Evolutionary conservation across 2,888 invertebrate species (phyloP).

Genomic region (Heliothis peltigera): DNA sequence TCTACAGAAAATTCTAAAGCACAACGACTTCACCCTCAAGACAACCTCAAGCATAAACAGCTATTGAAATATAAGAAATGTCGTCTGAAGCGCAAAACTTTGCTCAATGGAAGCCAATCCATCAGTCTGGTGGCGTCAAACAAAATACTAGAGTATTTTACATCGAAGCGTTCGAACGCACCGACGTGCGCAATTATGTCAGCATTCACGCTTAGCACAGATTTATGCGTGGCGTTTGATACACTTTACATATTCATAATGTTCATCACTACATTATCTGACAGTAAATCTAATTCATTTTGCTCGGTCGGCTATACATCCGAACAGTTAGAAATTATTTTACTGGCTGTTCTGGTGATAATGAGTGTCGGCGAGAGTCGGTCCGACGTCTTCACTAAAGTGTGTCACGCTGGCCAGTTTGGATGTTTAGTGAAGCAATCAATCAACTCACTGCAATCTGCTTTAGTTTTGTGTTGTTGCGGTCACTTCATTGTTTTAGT

Average conservation of each 20-base stretch:
- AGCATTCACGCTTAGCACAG: neutral
- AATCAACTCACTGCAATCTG: slow-evolving; percentile 31
- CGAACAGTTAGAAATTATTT: slow-evolving; percentile 3
- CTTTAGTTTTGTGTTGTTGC: slow-evolving; percentile 16
- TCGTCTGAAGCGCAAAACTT: slow-evolving; percentile 18
- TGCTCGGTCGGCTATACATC: slow-evolving; percentile 5
- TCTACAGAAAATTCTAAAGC: neutral
- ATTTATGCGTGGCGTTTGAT: slow-evolving; percentile 13
- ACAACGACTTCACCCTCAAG: neutral
- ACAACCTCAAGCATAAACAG: slow-evolving; percentile 10
- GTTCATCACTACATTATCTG: neutral
- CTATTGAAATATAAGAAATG: slow-evolving; percentile 28
- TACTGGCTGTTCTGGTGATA: slow-evolving; percentile 13
- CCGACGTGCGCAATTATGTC: slow-evolving; percentile 9
- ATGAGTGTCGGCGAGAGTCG: slow-evolving; percentile 25
- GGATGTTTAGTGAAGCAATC: slow-evolving; percentile 27
- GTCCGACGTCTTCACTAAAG: slow-evolving; percentile 10
- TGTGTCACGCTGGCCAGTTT: slow-evolving; percentile 25
- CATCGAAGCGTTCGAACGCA: slow-evolving; percentile 17
- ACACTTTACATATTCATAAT: slow-evolving; percentile 5
- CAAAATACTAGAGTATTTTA: slow-evolving; percentile 25
- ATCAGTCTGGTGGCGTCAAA: slow-evolving; percentile 28
- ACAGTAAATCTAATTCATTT: neutral
- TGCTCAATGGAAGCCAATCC: slow-evolving; percentile 37
- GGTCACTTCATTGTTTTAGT: neutral